phyloP scores from a whole-genome alignment of 2,888 invertebrate genomes.

The Chloromyia formosa region DNA sequence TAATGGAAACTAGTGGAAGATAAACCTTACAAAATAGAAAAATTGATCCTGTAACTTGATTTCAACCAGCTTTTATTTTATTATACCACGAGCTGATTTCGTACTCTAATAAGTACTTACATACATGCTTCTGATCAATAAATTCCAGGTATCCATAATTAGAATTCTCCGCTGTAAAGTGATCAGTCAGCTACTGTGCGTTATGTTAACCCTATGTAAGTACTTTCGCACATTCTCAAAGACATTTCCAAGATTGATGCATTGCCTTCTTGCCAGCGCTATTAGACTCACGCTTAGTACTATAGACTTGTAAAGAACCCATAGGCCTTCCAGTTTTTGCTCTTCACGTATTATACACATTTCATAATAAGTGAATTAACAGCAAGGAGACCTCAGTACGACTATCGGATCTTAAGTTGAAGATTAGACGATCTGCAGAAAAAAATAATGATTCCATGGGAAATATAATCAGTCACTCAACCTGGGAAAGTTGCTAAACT shows the following conservation, averaged over 20 bases:
- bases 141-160: too few species aligned
- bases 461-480: conserved; percentile 44
- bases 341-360: background rate
- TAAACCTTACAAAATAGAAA: too few species aligned
- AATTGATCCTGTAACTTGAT: too few species aligned
- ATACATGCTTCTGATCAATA: too few species aligned
- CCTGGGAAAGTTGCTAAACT: conserved; percentile 49
- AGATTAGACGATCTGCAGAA: conserved; percentile 34
- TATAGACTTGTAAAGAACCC: background rate
- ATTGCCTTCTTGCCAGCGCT: conserved; percentile 13
- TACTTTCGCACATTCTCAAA: conserved; percentile 23
- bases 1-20: too few species aligned
- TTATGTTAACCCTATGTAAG: background rate
- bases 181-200: background rate
- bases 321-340: conserved; percentile 26
- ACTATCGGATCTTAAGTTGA: conserved; percentile 32
- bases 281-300: background rate
- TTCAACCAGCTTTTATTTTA: too few species aligned
- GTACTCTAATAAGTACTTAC: too few species aligned
- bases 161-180: background rate
- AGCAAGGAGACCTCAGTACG: background rate
- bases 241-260: conserved; percentile 9
- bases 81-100: too few species aligned
- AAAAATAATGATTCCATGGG: conserved; percentile 45
- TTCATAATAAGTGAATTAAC: conserved; percentile 30